These are phyloP conservation scores for Furcula furcula DNA, from an alignment of 2,888 invertebrate species.

Conservation along the genomic window DNA sequence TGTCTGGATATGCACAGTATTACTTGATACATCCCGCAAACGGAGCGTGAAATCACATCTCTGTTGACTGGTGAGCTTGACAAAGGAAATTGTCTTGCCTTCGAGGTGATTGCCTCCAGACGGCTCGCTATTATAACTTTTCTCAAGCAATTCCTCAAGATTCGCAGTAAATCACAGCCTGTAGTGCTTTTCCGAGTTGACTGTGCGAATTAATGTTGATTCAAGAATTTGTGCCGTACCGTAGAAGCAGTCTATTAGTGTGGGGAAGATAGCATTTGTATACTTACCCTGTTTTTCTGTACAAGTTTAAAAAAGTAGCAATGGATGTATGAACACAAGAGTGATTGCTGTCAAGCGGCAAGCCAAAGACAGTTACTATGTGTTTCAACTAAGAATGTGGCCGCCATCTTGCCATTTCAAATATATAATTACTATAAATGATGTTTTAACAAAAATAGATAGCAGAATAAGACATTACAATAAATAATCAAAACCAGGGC, in stretches of 20 bases:
- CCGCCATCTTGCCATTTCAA: too few species aligned
- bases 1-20: too few species aligned
- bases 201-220: conserved; percentile 18
- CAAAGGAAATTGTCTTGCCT: conserved; percentile 47
- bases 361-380: too few species aligned
- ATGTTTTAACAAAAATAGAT: too few species aligned
- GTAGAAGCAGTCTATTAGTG: conserved; percentile 16
- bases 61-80: conserved; percentile 44
- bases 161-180: conserved; percentile 1
- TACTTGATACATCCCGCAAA: conserved; percentile 21
- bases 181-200: conserved; percentile 7
- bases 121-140: conserved; percentile 37
- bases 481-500: too few species aligned
- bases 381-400: too few species aligned
- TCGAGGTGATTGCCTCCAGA: conserved; percentile 40
- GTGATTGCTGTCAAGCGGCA: neutral
- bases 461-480: too few species aligned
- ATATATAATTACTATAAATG: too few species aligned
- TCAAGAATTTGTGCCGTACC: conserved; percentile 17
- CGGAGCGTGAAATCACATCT: conserved; percentile 53
- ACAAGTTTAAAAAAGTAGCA: too few species aligned
- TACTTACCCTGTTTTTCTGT: neutral
- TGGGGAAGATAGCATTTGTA: neutral
- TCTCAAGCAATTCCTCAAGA: conserved; percentile 23
- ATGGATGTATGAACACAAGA: too few species aligned